These are phyloP conservation scores for Aphaenogaster ashmeadi DNA, from an alignment of 1,140 invertebrate species.

Conservation along the genomic window DNA sequence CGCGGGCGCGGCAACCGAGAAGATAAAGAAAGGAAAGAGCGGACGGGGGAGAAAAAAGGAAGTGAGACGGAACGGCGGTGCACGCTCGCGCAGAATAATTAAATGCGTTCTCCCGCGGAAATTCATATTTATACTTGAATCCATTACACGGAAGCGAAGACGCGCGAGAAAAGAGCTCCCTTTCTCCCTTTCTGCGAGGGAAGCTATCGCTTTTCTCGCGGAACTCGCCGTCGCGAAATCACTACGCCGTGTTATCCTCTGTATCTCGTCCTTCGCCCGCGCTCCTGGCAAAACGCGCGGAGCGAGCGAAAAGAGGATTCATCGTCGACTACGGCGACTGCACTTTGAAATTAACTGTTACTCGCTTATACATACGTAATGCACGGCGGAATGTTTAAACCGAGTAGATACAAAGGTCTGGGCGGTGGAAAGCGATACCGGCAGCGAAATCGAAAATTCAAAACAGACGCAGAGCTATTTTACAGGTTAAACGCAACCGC, in stretches of 20 bases:
- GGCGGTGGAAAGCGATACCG: neutral
- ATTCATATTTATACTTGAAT: slow-evolving; percentile 80
- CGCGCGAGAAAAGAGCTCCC: slow-evolving; percentile 33
- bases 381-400: slow-evolving; percentile 38
- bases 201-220: slow-evolving; percentile 25
- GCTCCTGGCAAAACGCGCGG: slow-evolving; percentile 1
- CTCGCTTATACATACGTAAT: slow-evolving; percentile 60
- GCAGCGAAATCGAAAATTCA: slow-evolving; percentile 58
- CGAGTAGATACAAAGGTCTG: slow-evolving; percentile 33
- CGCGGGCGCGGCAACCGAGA: neutral
- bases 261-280: neutral
- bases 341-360: slow-evolving; percentile 68
- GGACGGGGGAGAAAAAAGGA: slow-evolving; percentile 18
- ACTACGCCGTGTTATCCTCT: neutral
- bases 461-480: slow-evolving; percentile 52
- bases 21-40: slow-evolving; percentile 56
- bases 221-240: slow-evolving; percentile 26
- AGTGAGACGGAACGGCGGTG: slow-evolving; percentile 35
- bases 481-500: slow-evolving; percentile 24
- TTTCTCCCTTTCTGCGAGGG: neutral
- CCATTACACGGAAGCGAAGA: slow-evolving; percentile 70
- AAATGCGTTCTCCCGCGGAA: slow-evolving; percentile 76
- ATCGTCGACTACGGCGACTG: slow-evolving; percentile 44
- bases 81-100: slow-evolving; percentile 74
- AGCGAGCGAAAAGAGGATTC: slow-evolving; percentile 41